Base-by-base conservation (phyloP, 2,888 invertebrate genomes). In the Papilio elwesi region DNA sequence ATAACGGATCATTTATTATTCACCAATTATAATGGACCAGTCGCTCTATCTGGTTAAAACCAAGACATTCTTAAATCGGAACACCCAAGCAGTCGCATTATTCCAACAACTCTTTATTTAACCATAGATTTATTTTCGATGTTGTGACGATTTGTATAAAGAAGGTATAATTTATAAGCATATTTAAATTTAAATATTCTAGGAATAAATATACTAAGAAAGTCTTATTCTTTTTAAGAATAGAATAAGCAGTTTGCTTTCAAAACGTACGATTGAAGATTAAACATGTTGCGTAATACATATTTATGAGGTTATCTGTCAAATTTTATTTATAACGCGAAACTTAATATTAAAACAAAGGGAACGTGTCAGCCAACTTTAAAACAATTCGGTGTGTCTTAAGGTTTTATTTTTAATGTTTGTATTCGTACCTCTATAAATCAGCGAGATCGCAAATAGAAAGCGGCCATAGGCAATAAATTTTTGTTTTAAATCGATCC, bases 401-500 rank as follows among this genome's bases (percentile, higher is more conserved):
- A 59, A 16, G 6, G 67, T 63, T 68, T 59, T 67, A 71, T 71
- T 62, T 67, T 67, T 55, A 64, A 68, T 16, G 13, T 43, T 57
- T 65, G 36, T 67, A 36, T 68, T 68, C 48, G 63, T 72, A 49
- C 72, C 63, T 55, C 63, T 64, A 72, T 72, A 72, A 72, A 72
- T 72, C 72, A 68, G 48, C n/a, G 52, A 48, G 63, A 72, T 68
- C 68, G 36, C 48, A 72, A 72, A 63, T 72, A 72, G 72, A 72
- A 72, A 72, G 72, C 68, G 38, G 47, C 47, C 62, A 64, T 63
- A 64, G 52, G 15, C 72, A 68, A 72, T 72, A 72, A 64, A 68
- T 64, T 68, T 68, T 73, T 62, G 67, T 73, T 73, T 73, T 64
- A 55, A 68, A 73, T 72, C 68, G 68, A 73, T 73, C 52, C 62